Evolutionary conservation across 2,888 invertebrate species (phyloP), one percentile per base, ranked within the genome.

Genomic region (Pachliopta kotzebuea): DNA sequence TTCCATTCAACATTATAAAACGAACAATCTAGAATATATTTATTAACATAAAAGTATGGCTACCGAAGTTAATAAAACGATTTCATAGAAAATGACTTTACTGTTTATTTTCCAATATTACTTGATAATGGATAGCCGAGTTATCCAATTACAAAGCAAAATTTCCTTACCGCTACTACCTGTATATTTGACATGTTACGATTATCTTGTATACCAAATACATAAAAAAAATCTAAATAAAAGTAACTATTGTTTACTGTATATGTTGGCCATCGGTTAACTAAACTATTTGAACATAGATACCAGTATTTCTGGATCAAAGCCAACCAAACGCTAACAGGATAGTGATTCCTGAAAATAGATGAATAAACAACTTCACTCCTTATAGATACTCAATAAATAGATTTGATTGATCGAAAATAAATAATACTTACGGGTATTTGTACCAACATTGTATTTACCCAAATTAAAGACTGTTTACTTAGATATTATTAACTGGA

Each of bases 331-430:
- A 62, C 69, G 69, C 74, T 71, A 72, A 65, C 67, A 65, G 63
- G 68, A 73, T 76, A n/a, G 45, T 45, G n/a, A 78, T 79, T 74
- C 74, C 77, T 78, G 73, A 71, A 76, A 81, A 83, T 83, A 82
- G 80, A 75, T 69, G 68, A 71, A 79, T 75, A 72, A 74, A 75
- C 74, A 75, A 72, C 64, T 73, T 72, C 70, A 69, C 71, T 74
- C 78, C 80, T 78, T 78, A 78, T 79, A 77, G 73, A 67, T 63
- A 70, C 74, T 71, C 71, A 62, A 67, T 72, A 58, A 69, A 72
- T 69, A 68, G 62, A 66, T 64, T 63, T 56, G 55, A 45, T n/a
- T 45, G 45, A 45, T n/a, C 18, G 45, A 45, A 7, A 18, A n/a
- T 45, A 45, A 45, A 45, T 45, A 45, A 18, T 6, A 45, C n/a